phyloP scores from a whole-genome alignment of 2,888 invertebrate species.

The Drosophila mimetica region DNA sequence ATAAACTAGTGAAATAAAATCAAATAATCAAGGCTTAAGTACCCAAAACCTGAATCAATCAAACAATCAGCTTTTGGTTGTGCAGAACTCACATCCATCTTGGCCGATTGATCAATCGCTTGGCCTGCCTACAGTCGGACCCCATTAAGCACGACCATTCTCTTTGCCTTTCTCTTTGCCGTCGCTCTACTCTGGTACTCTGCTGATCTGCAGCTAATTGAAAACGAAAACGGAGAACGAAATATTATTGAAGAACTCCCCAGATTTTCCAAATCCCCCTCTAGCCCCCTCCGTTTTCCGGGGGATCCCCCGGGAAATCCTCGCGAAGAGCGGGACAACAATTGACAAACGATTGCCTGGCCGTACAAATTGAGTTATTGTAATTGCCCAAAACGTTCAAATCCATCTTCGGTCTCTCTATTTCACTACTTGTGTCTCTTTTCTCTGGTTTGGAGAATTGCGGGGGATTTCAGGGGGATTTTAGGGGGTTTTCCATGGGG shows the following conservation, averaged over 20 bases:
- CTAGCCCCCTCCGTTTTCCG: no score
- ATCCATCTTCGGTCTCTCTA: constrained; percentile 63
- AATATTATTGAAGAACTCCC: constrained; percentile 10
- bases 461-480: background rate
- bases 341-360: constrained; percentile 77
- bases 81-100: background rate
- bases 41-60: background rate
- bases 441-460: constrained; percentile 25
- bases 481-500: background rate
- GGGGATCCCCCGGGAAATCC: constrained; percentile 16
- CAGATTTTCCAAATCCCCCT: background rate
- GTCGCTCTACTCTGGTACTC: constrained; percentile 32
- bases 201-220: constrained; percentile 60
- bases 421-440: constrained; percentile 7
- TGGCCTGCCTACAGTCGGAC: constrained; percentile 28
- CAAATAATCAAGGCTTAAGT: no score
- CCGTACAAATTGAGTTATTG: constrained; percentile 77
- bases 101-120: constrained; percentile 29
- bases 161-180: constrained; percentile 76
- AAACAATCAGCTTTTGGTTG: background rate
- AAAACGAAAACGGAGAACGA: constrained; percentile 54
- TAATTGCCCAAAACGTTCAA: constrained; percentile 78
- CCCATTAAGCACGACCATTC: constrained; percentile 55
- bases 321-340: constrained; percentile 13
- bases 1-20: background rate